A percentile compares a stretch with the other conserved stretches of the same genome.
Conservation (phyloP, 1,140 invertebrate species). For the Pomacea maculata region DNA sequence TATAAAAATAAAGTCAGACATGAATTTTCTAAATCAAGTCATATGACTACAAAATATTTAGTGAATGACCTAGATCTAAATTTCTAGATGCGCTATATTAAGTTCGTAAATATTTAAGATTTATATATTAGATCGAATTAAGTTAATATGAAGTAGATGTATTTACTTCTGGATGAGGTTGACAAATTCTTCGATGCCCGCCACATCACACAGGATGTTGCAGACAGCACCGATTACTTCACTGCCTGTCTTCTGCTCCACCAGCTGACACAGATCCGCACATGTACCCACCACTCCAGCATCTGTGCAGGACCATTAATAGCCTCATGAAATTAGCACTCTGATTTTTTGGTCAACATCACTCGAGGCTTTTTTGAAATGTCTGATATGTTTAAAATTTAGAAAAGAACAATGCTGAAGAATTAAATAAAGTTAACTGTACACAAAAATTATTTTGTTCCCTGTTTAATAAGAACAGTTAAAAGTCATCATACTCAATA, state of each 20-base stretch:
- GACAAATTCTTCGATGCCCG: conserved; percentile 57
- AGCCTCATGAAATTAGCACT: no score
- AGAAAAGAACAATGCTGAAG: background rate
- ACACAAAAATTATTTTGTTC: background rate
- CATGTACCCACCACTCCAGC: conserved; percentile 53
- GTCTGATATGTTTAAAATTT: background rate
- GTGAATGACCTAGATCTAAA: no score
- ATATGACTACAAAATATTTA: no score
- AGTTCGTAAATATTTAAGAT: no score
- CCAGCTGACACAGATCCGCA: conserved; percentile 42
- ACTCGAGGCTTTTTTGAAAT: background rate
- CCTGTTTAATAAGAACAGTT: background rate
- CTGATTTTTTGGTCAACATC: no score
- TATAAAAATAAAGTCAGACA: no score
- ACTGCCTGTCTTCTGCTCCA: conserved; percentile 54
- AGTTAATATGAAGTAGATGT: background rate
- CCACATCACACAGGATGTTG: conserved; percentile 55
- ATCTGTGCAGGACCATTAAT: conserved; percentile 33
- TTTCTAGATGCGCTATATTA: no score
- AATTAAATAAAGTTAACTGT: background rate
- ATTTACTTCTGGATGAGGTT: conserved; percentile 56
- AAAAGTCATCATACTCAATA: background rate
- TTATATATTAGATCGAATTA: background rate
- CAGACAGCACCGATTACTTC: conserved; percentile 51
- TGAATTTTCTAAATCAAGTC: no score